Conservation (phyloP, 2,888 invertebrate species). For the Lumbricus terrestris region DNA sequence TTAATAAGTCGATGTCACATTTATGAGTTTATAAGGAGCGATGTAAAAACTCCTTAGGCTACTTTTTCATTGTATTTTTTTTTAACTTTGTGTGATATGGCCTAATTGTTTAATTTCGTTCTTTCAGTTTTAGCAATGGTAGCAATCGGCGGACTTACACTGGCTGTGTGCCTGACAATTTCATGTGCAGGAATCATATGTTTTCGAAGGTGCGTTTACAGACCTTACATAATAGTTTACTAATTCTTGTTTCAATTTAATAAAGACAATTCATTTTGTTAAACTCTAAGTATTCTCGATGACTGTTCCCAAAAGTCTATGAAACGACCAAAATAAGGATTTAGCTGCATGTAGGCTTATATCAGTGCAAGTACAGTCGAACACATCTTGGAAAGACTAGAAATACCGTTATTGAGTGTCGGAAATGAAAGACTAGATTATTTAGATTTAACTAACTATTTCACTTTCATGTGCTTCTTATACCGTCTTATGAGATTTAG, state of each 20-base stretch:
- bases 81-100: neutral
- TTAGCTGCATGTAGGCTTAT: too few relatives aligned
- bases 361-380: neutral
- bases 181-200: neutral
- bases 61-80: neutral
- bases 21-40: too few relatives aligned
- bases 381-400: neutral
- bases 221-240: neutral
- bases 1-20: too few relatives aligned
- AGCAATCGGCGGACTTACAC: neutral
- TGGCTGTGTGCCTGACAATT: neutral
- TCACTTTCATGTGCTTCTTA: too few relatives aligned
- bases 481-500: too few relatives aligned
- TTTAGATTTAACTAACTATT: too few relatives aligned
- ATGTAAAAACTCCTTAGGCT: neutral
- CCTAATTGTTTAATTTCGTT: neutral
- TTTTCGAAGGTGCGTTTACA: neutral
- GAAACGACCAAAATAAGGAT: neutral
- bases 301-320: neutral
- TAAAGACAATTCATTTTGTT: neutral
- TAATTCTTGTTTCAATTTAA: neutral
- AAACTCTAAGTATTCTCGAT: neutral
- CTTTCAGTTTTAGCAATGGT: conserved; percentile 3
- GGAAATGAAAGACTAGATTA: too few relatives aligned
- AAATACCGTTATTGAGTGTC: too few relatives aligned